Conservation (phyloP, 23 tunicate species). For the Corella eumyota region DNA sequence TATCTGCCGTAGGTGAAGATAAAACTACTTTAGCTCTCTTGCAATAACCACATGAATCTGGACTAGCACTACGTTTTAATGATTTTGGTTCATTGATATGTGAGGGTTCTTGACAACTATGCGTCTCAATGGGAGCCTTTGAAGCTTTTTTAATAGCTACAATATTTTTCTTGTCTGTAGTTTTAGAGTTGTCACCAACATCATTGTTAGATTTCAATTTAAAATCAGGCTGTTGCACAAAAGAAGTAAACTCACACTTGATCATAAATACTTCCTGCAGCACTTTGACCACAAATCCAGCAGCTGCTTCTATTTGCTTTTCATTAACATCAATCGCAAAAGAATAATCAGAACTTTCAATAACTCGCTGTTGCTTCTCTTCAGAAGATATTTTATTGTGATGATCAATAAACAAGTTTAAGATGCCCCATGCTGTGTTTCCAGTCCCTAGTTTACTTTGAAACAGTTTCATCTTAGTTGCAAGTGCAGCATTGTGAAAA, state of each 20-base stretch:
- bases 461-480: constrained; percentile 40
- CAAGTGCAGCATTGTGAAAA: constrained; percentile 44
- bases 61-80: constrained; percentile 11
- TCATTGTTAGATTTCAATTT: constrained; percentile 1
- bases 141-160: too few relatives aligned
- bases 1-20: constrained; percentile 11
- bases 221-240: too few relatives aligned
- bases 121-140: too few relatives aligned
- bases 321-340: background rate
- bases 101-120: too few relatives aligned
- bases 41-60: constrained; percentile 6
- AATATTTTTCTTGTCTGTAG: too few relatives aligned
- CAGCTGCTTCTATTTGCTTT: constrained; percentile 4
- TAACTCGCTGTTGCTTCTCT: too few relatives aligned
- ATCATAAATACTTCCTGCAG: constrained; percentile 38
- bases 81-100: too few relatives aligned
- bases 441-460: constrained; percentile 2
- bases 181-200: too few relatives aligned
- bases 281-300: constrained; percentile 16
- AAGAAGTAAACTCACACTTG: background rate
- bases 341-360: too few relatives aligned
- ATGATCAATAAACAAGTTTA: constrained; percentile 62
- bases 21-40: constrained; percentile 39
- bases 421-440: constrained; percentile 37
- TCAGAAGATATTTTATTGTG: too few relatives aligned